Base-by-base conservation (phyloP, 2,888 invertebrate species). In the Criorhina ranunculi region DNA sequence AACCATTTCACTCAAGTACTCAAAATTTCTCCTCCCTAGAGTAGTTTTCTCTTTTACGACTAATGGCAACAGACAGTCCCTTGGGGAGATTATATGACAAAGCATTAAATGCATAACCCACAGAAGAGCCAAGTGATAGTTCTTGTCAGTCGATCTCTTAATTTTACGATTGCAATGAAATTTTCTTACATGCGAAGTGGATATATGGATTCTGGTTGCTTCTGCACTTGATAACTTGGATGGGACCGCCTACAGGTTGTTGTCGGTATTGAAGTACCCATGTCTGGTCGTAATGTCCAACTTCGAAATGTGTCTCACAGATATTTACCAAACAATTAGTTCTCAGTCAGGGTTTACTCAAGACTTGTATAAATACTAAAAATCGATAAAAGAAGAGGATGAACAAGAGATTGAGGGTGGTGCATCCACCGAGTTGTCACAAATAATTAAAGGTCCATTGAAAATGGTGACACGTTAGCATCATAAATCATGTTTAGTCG, bases 391-490 rank as follows among this genome's bases (percentile, higher is more conserved):
- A n/a, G n/a, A n/a, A n/a, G n/a, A n/a, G n/a, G n/a, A n/a, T n/a
- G n/a, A n/a, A 5, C 8, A 12, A 37, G 9, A 31, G 4, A 24
- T 4, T 24, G 24, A 24, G 35, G 37, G 51, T 46, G 17, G 6
- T 46, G 33, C 7, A 5, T 29, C 33, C 12, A 8, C 9, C 15
- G 24, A 62, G 51, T 82, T 70, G 76, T 69, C 66, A 51, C 55
- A 83, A 82, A 79, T 79, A 83, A 83, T 83, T 83, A 83, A 79
- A 79, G 69, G 73, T 83, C 72, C 72, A 83, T 69, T 79, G 73
- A 57, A 57, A 83, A 64, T 57, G 83, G 62, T 57, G 79, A 75
- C 83, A 83, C 79, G 83, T 79, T 73, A 73, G 42, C 15, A 44
- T 73, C 62, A 75, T 83, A 79, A 83, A 83, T 83, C 83, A 83